Conservation (phyloP, 2,888 invertebrate species). For the Minunthozetes semirufus region DNA sequence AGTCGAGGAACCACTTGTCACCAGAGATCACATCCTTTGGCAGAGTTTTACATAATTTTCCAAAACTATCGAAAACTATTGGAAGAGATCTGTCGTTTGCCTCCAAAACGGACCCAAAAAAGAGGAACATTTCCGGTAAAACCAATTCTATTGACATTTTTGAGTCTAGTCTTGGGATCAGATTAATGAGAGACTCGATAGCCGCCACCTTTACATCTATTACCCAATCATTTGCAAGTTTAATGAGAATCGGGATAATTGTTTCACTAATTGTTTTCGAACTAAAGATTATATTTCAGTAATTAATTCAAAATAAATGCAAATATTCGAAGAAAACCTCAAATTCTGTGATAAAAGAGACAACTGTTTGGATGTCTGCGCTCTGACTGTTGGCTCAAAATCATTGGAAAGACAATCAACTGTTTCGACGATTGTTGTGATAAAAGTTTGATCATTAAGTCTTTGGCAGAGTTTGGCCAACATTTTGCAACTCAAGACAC, state of each 20-base stretch:
- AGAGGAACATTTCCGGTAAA: neutral
- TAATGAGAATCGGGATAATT: neutral
- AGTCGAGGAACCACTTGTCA: conserved; percentile 1
- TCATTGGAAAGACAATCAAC: conserved; percentile 7
- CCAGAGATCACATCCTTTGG: neutral
- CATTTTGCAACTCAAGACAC: conserved; percentile 14
- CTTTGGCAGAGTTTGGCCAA: neutral
- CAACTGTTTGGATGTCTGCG: neutral
- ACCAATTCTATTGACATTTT: neutral
- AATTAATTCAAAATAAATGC: neutral
- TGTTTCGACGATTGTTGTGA: neutral
- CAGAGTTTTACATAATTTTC: conserved; percentile 6
- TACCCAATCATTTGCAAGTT: neutral
- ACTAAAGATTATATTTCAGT: neutral
- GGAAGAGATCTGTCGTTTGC: neutral
- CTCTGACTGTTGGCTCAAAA: neutral
- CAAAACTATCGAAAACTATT: neutral
- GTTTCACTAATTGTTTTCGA: neutral
- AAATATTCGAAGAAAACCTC: neutral
- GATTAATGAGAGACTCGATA: neutral
- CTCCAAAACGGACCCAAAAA: neutral
- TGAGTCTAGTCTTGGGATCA: neutral
- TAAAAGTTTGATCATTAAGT: neutral
- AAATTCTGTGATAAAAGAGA: neutral
- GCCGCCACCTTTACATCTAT: neutral